Conservation (phyloP, 2,888 invertebrate genomes). For the Sarcophaga variegata region DNA sequence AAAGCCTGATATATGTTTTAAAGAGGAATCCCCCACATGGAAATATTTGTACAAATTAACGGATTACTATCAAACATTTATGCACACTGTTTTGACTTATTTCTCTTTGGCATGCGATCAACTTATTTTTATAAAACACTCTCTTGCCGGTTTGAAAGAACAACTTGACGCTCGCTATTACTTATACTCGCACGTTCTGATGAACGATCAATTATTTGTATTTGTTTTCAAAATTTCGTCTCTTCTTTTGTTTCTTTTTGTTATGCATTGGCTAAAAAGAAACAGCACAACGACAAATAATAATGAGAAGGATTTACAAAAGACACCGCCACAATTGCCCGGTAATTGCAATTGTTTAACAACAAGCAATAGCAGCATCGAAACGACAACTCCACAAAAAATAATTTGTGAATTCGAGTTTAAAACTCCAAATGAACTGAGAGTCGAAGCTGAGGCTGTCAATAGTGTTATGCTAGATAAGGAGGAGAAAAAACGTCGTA, state of each 20-base stretch:
- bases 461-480: conserved; percentile 76
- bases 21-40: conserved; percentile 61
- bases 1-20: conserved; percentile 47
- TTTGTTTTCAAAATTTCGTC: conserved; percentile 73
- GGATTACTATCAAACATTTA: conserved; percentile 51
- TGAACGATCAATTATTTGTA: conserved; percentile 75
- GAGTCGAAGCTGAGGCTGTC: conserved; percentile 74
- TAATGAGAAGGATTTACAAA: neutral
- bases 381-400: conserved; percentile 18
- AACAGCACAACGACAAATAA: conserved; percentile 12
- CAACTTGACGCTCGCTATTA: conserved; percentile 47
- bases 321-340: neutral
- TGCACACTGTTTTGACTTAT: conserved; percentile 61
- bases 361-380: neutral
- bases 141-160: conserved; percentile 59
- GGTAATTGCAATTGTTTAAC: conserved; percentile 12
- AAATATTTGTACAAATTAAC: conserved; percentile 60
- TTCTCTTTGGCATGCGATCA: conserved; percentile 55
- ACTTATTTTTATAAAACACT: conserved; percentile 65
- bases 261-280: conserved; percentile 73
- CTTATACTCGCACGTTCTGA: conserved; percentile 67
- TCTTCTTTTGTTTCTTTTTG: conserved; percentile 75
- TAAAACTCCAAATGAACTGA: conserved; percentile 74
- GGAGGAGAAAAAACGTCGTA: conserved; percentile 78
- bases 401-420: conserved; percentile 77